phyloP scores from a whole-genome alignment of 1,140 invertebrate species.

The Penaeus indicus region DNA sequence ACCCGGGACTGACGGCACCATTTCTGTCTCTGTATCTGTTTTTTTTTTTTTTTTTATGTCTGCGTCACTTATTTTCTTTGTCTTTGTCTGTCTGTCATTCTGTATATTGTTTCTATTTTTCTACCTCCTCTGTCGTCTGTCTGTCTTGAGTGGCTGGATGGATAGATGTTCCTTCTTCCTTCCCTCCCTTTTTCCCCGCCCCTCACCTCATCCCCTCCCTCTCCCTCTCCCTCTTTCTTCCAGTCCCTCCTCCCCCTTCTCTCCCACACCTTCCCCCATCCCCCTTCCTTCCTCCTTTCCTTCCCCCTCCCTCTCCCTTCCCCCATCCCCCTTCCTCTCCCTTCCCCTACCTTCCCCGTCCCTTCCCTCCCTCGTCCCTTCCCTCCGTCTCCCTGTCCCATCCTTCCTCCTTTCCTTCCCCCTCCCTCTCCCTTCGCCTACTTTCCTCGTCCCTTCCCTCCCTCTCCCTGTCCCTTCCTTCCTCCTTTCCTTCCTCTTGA shows the following conservation, averaged over 20 bases:
- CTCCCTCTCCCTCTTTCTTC: not conserved
- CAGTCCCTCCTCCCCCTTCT: not conserved
- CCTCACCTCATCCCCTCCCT: not conserved
- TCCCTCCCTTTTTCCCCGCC: too few relatives aligned
- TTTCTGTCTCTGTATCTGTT: too few relatives aligned
- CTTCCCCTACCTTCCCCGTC: too few relatives aligned
- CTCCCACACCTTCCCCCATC: not conserved
- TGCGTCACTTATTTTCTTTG: too few relatives aligned
- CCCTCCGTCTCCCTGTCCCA: not conserved
- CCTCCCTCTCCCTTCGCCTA: not conserved
- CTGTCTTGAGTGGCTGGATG: too few relatives aligned
- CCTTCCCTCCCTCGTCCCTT: not conserved
- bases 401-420: not conserved
- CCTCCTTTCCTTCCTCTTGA: not conserved
- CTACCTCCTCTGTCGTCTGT: too few relatives aligned
- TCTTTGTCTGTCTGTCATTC: too few relatives aligned
- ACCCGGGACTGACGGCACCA: too few relatives aligned
- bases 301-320: not conserved
- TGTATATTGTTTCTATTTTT: too few relatives aligned
- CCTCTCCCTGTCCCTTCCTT: not conserved
- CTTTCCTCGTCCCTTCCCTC: not conserved
- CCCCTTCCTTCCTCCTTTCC: not conserved
- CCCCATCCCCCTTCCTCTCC: not conserved
- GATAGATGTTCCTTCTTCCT: too few relatives aligned
- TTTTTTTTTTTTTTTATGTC: too few relatives aligned